Conservation (phyloP, 2,888 invertebrate species). For the Dioctria rufipes region DNA sequence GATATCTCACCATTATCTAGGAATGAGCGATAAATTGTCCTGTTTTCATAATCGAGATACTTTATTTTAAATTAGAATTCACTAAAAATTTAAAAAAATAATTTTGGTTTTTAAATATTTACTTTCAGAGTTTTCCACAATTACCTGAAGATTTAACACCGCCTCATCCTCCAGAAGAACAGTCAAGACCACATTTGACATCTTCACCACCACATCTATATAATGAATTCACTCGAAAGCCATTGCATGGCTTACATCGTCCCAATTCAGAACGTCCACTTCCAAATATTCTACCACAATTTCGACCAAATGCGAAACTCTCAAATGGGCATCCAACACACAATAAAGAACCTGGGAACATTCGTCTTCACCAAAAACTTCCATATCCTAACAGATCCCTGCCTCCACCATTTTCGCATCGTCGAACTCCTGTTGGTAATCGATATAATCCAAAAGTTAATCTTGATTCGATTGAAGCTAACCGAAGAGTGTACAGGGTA, state of each 20-base stretch:
- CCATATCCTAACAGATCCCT: conserved; percentile 62
- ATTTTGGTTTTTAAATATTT: background rate
- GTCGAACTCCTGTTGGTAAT: conserved; percentile 25
- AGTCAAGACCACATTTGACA: conserved; percentile 31
- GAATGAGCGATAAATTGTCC: no score
- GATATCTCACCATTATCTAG: no score
- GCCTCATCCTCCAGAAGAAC: conserved; percentile 60
- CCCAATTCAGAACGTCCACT: conserved; percentile 67
- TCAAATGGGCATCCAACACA: conserved; percentile 70
- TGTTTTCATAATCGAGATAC: no score
- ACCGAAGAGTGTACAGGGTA: conserved; percentile 68
- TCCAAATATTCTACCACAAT: conserved; percentile 82
- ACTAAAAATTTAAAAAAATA: no score
- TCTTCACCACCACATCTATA: conserved; percentile 52
- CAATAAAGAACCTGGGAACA: conserved; percentile 68
- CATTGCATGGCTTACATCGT: conserved; percentile 63
- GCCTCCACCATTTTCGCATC: conserved; percentile 61
- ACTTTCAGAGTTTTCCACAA: conserved; percentile 65
- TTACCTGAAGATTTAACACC: conserved; percentile 72
- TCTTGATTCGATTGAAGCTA: conserved; percentile 62
- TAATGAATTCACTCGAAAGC: conserved; percentile 60
- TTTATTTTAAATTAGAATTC: background rate
- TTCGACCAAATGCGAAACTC: conserved; percentile 78
- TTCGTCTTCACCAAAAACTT: conserved; percentile 63
- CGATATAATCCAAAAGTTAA: conserved; percentile 31